These are phyloP conservation scores for Sphaerophoria rueppellii DNA, from an alignment of 2,888 invertebrate genomes.

Conservation along the genomic window DNA sequence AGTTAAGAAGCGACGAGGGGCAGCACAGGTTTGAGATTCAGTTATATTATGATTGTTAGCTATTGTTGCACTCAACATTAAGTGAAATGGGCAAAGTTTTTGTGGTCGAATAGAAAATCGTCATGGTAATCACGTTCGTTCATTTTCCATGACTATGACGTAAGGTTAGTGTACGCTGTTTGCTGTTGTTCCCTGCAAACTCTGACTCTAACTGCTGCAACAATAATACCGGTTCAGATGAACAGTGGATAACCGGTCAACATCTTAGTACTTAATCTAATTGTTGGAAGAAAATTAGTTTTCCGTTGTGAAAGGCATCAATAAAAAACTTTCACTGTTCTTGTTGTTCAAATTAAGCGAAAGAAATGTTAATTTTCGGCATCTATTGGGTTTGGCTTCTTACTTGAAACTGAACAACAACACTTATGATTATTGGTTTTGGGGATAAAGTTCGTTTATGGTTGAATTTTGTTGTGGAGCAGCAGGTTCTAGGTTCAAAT, in stretches of 20 bases:
- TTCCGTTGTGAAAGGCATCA: slow-evolving; percentile 38
- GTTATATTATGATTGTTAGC: slow-evolving; percentile 65
- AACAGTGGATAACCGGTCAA: slow-evolving; percentile 34
- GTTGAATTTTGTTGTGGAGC: background rate
- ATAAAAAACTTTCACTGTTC: slow-evolving; percentile 65
- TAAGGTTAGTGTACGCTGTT: slow-evolving; percentile 21
- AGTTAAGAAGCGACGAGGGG: slow-evolving; percentile 3
- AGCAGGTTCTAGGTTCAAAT: slow-evolving; percentile 6
- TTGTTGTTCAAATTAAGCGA: slow-evolving; percentile 36
- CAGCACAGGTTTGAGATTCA: slow-evolving; percentile 49
- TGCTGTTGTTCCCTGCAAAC: too few species aligned
- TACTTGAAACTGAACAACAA: slow-evolving; percentile 46
- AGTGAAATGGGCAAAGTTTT: slow-evolving; percentile 71
- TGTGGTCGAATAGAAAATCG: slow-evolving; percentile 61
- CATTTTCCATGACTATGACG: slow-evolving; percentile 33
- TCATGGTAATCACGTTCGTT: slow-evolving; percentile 69
- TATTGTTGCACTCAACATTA: slow-evolving; percentile 70
- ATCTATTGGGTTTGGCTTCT: slow-evolving; percentile 38
- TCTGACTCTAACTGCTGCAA: background rate
- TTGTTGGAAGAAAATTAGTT: slow-evolving; percentile 67
- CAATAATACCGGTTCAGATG: slow-evolving; percentile 7
- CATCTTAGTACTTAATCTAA: slow-evolving; percentile 62
- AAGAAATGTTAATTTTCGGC: background rate
- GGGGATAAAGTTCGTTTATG: background rate
- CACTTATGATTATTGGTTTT: slow-evolving; percentile 6